Conservation (phyloP, 2,888 invertebrate genomes). For the Netelia melanura region DNA sequence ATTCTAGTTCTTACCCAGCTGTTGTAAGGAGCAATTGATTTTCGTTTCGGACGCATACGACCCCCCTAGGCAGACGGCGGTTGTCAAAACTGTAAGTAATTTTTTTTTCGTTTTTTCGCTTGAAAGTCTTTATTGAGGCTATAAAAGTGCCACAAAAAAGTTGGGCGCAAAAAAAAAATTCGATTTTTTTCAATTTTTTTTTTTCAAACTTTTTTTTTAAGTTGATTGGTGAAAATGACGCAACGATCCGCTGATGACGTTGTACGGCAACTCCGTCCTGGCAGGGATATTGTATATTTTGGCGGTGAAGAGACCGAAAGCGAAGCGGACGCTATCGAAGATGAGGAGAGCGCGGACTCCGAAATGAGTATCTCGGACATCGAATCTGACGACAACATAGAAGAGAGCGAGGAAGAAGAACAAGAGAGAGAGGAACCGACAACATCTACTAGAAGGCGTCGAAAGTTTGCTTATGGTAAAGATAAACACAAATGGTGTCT, state of each 20-base stretch:
- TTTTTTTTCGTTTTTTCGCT: background rate
- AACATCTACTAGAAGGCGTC: conserved; percentile 1
- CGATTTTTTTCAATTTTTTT: too few relatives aligned
- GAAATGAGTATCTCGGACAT: conserved; percentile 1
- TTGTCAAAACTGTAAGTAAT: background rate
- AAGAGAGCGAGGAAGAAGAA: background rate
- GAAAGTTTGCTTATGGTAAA: conserved; percentile 17
- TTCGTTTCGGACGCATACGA: conserved; percentile 2
- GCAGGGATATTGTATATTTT: background rate
- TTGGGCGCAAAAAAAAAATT: background rate
- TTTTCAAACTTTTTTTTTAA: background rate
- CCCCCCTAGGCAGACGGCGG: background rate
- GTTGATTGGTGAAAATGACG: background rate
- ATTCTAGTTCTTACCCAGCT: background rate
- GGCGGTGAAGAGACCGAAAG: conserved; percentile 1
- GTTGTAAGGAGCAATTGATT: conserved; percentile 11
- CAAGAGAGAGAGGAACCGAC: conserved; percentile 5
- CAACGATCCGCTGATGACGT: background rate
- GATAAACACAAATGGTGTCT: conserved; percentile 32
- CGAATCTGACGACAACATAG: conserved; percentile 1
- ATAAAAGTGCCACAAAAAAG: background rate
- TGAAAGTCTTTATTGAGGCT: background rate
- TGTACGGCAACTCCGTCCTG: background rate
- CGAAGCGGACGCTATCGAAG: background rate
- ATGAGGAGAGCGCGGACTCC: background rate